phyloP scores from a whole-genome alignment of 2,113 vertebrate genomes.

The Jaculus jaculus region DNA sequence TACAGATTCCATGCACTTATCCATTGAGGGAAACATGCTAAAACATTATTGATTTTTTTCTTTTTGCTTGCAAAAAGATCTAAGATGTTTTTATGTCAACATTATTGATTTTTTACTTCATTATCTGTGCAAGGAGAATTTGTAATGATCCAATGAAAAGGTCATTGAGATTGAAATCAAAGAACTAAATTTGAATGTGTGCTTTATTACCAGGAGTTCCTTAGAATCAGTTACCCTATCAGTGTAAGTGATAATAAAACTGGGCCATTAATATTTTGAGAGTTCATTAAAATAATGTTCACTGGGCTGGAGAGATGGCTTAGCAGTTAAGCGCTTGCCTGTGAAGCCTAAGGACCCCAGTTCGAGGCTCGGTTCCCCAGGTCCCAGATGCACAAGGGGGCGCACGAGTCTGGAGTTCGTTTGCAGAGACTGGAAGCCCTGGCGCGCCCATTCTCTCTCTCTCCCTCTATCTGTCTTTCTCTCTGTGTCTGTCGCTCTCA shows the following conservation, averaged over 20 bases:
- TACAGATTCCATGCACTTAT: background rate
- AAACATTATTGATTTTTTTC: constrained; percentile 12
- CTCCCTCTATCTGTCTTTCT: too few relatives aligned
- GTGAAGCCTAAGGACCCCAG: too few relatives aligned
- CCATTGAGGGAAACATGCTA: background rate
- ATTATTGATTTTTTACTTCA: constrained; percentile 17
- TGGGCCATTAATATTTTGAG: constrained; percentile 11
- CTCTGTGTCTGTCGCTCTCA: too few relatives aligned
- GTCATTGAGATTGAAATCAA: constrained; percentile 54
- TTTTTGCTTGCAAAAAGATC: too few relatives aligned
- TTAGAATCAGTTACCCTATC: constrained; percentile 16
- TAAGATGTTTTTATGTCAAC: too few relatives aligned
- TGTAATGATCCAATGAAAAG: constrained; percentile 45
- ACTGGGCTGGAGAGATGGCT: too few relatives aligned
- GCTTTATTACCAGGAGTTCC: background rate
- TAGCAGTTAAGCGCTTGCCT: too few relatives aligned
- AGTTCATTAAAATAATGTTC: constrained; percentile 11
- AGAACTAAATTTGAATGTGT: constrained; percentile 44
- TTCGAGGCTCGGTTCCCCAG: too few relatives aligned
- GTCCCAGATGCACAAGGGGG: too few relatives aligned
- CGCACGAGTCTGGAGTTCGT: too few relatives aligned
- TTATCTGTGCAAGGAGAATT: constrained; percentile 52
- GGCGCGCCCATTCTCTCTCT: too few relatives aligned
- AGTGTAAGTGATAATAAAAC: constrained; percentile 18
- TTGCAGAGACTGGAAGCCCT: too few relatives aligned